Evolutionary conservation across 2,797 vertebrate species (phyloP), one percentile per base, ranked within the genome.

Genomic region (Tamandua tetradactyla): DNA sequence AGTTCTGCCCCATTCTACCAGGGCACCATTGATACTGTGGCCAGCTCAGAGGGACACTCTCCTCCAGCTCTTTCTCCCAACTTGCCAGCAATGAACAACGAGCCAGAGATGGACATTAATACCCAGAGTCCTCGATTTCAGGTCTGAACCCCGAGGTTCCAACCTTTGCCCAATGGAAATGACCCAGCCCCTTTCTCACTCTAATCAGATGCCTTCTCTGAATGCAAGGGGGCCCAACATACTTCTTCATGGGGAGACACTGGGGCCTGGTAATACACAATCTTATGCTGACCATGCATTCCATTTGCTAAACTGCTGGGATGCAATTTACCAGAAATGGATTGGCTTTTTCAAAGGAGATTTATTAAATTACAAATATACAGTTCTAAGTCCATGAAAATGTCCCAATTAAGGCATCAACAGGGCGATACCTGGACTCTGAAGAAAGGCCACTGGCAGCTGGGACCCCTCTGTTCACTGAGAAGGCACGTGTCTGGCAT

Each of bases 1-100:
- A 99, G 99, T 98, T 99, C 99, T 79, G 99, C 99, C 86, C 99
- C 99, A 0, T 98, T 99, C 32, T 99, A 99, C 98, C 99, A 99
- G 0, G 99, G 99, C 96, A 99, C 99, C 98, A 99, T 99, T 98
- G 99, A 99, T 98, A 99, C 99, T 18, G 99, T 99, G 97, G 99
- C 99, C 97, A 99, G 99, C 98, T 99, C 99, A 0, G 99, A 99
- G 64, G 99, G 99, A 1, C 99, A 99, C 98, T 99, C 99, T 94
- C 99, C 99, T 96, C 99, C 99, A 72, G 99, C 99, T 57, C 99
- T 99, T 94, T 99, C 99, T 35, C 99, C 99, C 93, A 99, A 99
- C 97, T 97, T 99, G 98, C 99, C 99, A 91, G 99, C 99, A 95
- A 99, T 99, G 98, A 99, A 99, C 98, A 99, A 98, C 0, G 98